A percentile compares a stretch with the other conserved stretches of the same genome.
These are phyloP conservation scores for Platygyra sinensis DNA, from an alignment of 64 coral and sea anemone species.

Conservation along the genomic window DNA sequence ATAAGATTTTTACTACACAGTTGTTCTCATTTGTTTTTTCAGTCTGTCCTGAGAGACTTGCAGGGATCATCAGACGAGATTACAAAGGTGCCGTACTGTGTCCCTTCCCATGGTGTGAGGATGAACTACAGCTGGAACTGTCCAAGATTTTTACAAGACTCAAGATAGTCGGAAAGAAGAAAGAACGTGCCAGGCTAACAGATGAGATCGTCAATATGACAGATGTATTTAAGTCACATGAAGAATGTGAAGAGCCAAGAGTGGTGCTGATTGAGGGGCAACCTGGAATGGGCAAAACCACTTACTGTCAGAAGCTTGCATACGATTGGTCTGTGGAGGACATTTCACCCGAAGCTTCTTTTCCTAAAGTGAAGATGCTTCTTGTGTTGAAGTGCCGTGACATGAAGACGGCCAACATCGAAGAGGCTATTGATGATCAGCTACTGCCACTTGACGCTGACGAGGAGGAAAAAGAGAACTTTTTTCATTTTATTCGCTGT, in stretches of 20 bases:
- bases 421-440: constrained; percentile 25
- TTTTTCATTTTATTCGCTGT: constrained; percentile 12
- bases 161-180: constrained; percentile 34
- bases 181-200: constrained; percentile 31
- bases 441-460: constrained; percentile 3
- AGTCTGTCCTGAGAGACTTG: no score
- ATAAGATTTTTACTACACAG: no score
- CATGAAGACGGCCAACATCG: constrained; percentile 11
- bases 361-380: constrained; percentile 50
- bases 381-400: constrained; percentile 51
- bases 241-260: constrained; percentile 26
- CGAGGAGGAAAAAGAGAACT: background rate
- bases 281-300: constrained; percentile 11
- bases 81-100: no score
- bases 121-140: no score
- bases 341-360: constrained; percentile 2
- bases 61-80: no score
- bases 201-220: constrained; percentile 24
- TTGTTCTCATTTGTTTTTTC: no score
- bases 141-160: background rate
- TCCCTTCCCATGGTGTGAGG: no score
- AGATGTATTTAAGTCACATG: constrained; percentile 13
- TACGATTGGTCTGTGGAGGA: constrained; percentile 43
- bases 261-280: constrained; percentile 42
- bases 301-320: constrained; percentile 16